Evolutionary conservation across 2,113 vertebrate species (phyloP).

Genomic region (Colinus virginianus): DNA sequence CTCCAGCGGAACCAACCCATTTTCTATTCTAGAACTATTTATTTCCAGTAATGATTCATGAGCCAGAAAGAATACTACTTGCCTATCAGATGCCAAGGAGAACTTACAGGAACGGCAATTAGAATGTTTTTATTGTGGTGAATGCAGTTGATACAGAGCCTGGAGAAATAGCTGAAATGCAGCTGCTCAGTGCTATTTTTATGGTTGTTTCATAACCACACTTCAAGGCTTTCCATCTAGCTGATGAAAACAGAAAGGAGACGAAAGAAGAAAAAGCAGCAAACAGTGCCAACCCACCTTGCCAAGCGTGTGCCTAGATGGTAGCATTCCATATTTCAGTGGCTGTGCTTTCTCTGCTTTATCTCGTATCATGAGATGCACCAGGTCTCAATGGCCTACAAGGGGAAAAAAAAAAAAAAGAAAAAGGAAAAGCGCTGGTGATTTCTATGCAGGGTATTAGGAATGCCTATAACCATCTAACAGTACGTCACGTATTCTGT

Average conservation of each 20-base stretch:
- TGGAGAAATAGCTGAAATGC: conserved; percentile 18
- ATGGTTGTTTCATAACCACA: conserved; percentile 17
- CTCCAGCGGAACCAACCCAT: conserved; percentile 45
- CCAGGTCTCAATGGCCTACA: background rate
- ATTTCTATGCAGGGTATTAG: background rate
- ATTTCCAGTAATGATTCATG: conserved; percentile 26
- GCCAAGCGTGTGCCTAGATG: conserved; percentile 7
- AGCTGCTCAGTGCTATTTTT: conserved; percentile 50
- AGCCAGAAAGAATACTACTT: conserved; percentile 54
- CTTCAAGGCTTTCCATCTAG: conserved; percentile 19
- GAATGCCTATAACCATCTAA: background rate
- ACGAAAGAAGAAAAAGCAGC: conserved; percentile 24
- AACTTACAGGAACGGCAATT: conserved; percentile 53
- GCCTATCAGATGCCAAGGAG: conserved; percentile 32
- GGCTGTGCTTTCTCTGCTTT: background rate
- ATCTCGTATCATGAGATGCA: background rate
- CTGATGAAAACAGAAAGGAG: conserved; percentile 14
- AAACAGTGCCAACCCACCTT: background rate
- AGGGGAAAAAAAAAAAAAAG: background rate
- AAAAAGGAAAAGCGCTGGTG: background rate
- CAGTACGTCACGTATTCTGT: background rate
- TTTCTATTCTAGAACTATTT: conserved; percentile 54
- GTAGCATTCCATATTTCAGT: background rate
- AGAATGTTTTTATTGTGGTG: background rate
- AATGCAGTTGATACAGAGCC: background rate